Evolutionary conservation across 1,140 invertebrate genomes (phyloP), one percentile per base, ranked within the genome.

Genomic region (Drosophila tristis): DNA sequence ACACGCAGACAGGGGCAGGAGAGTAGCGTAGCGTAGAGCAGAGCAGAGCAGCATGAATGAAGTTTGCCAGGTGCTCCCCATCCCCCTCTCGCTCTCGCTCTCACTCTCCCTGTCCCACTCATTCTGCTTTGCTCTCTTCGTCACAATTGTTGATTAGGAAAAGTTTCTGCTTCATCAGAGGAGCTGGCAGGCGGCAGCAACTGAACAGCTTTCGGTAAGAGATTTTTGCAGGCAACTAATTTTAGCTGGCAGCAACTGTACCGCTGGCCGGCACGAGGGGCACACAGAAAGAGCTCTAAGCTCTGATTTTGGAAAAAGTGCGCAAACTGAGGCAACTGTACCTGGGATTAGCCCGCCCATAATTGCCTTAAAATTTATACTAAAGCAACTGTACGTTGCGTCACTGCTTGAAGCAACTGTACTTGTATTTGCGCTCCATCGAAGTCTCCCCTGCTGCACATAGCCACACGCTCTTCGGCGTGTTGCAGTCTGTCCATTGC

Each of bases 11-110:
- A 20, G 35, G 49, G 51, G 35, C 51, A 48, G 43, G 26, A 35
- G 11, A 16, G 16, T 1, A 16, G 16, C 2, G 20, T 20, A 20
- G 1, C 4, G 11, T 16, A 47, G 29, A 26, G 50, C 9, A 43
- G n/a, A 29, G 54, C 44, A 48, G 43, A 54, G 67, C 39, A 74
- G 75, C 65, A 75, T 78, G 74, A 71, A 76, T 56, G 57, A 66
- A 76, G 67, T 66, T 62, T 76, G 61, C 66, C 55, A 57, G 26
- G 20, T 26, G 43, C 55, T 47, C 58, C 63, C 31, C n/a, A n/a
- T n/a, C n/a, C n/a, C n/a, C n/a, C n/a, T n/a, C n/a, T 48, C 31
- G 25, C 42, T 20, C 20, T 20, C 20, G 1, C 20, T 20, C 20
- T 20, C 20, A 2, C 4, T 13, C 35, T 39, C 16, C 1, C 16